phyloP scores from a whole-genome alignment of 2,888 invertebrate species.

The Caradrina kadenii region DNA sequence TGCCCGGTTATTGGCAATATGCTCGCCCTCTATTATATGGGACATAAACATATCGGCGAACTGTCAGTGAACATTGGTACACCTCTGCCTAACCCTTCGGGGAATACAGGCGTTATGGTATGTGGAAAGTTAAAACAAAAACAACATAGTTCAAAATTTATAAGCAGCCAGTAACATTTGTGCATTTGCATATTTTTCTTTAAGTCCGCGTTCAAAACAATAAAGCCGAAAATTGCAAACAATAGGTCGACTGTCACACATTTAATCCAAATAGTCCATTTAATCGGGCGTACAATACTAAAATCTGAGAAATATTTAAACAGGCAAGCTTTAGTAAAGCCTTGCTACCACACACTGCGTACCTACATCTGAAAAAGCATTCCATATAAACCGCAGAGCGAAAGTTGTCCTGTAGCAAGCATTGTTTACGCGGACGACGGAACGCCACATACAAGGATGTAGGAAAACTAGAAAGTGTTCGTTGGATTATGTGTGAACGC shows the following conservation, averaged over 20 bases:
- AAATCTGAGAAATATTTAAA: constrained; percentile 62
- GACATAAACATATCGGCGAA: too few relatives aligned
- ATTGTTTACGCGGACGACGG: constrained; percentile 81
- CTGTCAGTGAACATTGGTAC: too few relatives aligned
- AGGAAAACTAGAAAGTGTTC: constrained; percentile 53
- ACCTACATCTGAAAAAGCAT: constrained; percentile 68
- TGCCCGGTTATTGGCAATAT: too few relatives aligned
- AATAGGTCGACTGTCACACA: constrained; percentile 15
- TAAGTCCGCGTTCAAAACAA: constrained; percentile 25
- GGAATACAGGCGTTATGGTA: too few relatives aligned
- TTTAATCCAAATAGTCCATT: constrained; percentile 41
- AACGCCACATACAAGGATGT: constrained; percentile 32
- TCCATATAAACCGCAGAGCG: constrained; percentile 77
- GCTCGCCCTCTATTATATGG: too few relatives aligned
- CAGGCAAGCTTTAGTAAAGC: constrained; percentile 54
- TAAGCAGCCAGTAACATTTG: neutral
- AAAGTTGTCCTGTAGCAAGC: constrained; percentile 73
- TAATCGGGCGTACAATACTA: constrained; percentile 47
- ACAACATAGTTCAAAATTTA: neutral
- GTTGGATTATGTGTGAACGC: neutral
- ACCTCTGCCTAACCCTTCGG: too few relatives aligned
- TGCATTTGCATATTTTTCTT: neutral
- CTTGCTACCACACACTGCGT: constrained; percentile 53
- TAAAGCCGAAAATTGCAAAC: constrained; percentile 26
- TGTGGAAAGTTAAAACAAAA: too few relatives aligned